Conservation (phyloP, 1,140 invertebrate genomes). For the Berghia stephanieae region DNA sequence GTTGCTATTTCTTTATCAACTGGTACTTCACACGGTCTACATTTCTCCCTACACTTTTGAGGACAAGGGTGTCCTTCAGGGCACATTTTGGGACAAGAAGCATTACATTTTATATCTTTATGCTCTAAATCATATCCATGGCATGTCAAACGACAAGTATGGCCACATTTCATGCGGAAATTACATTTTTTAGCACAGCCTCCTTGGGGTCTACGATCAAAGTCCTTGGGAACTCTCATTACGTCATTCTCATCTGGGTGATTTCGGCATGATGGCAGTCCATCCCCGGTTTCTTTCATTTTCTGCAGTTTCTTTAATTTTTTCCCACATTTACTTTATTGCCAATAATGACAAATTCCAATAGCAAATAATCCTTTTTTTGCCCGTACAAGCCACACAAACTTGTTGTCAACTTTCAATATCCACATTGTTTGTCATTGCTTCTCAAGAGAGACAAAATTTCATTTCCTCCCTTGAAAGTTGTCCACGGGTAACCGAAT, state of each 20-base stretch:
- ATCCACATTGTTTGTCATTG: slow-evolving; percentile 74
- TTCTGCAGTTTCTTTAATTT: too few relatives aligned
- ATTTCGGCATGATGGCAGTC: slow-evolving; percentile 31
- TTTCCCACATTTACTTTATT: too few relatives aligned
- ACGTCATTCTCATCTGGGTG: slow-evolving; percentile 24
- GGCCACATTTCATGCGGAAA: slow-evolving; percentile 29
- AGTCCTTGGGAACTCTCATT: not conserved
- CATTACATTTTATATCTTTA: not conserved
- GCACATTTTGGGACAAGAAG: slow-evolving; percentile 13
- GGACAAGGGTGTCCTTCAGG: slow-evolving; percentile 17
- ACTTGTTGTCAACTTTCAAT: slow-evolving; percentile 80
- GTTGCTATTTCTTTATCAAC: not conserved
- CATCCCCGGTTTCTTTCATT: slow-evolving; percentile 3
- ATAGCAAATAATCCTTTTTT: too few relatives aligned
- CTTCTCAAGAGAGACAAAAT: slow-evolving; percentile 86
- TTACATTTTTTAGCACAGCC: slow-evolving; percentile 28
- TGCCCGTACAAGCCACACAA: slow-evolving; percentile 85
- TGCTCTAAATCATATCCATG: slow-evolving; percentile 28
- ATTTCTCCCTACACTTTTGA: slow-evolving; percentile 13
- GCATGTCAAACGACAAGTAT: slow-evolving; percentile 27
- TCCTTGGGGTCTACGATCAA: slow-evolving; percentile 29
- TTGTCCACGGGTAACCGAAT: slow-evolving; percentile 79
- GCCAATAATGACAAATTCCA: too few relatives aligned
- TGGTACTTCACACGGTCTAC: not conserved
- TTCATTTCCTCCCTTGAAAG: slow-evolving; percentile 81